A percentile compares a stretch with the other conserved stretches of the same genome.
These are phyloP conservation scores for Lucifuga dentata DNA, from an alignment of 2,113 vertebrate genomes.

Conservation along the genomic window DNA sequence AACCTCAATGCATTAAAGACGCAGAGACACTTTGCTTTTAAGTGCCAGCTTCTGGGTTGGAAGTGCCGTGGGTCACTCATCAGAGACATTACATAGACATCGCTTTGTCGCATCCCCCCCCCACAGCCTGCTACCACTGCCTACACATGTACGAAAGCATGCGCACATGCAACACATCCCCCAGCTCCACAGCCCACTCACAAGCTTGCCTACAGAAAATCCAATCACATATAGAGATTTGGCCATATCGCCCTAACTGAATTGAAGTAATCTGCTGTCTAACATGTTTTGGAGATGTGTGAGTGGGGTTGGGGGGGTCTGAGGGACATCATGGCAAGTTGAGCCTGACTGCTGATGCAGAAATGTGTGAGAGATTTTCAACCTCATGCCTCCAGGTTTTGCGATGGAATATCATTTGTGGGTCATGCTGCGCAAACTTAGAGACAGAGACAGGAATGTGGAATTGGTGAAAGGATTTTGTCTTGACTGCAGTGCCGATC, in stretches of 20 bases:
- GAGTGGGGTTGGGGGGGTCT: slow-evolving; percentile 69
- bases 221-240: slow-evolving; percentile 80
- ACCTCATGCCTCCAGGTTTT: slow-evolving; percentile 64
- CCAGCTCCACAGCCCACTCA: slow-evolving; percentile 49
- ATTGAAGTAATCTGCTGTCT: slow-evolving; percentile 81
- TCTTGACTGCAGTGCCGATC: slow-evolving; percentile 13
- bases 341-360: slow-evolving; percentile 71
- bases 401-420: slow-evolving; percentile 48
- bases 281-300: slow-evolving; percentile 79
- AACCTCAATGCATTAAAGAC: slow-evolving; percentile 74
- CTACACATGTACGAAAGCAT: slow-evolving; percentile 17
- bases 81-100: slow-evolving; percentile 66
- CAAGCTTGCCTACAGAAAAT: slow-evolving; percentile 67
- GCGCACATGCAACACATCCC: slow-evolving; percentile 39
- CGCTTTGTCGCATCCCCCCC: slow-evolving; percentile 47
- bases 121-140: slow-evolving; percentile 16
- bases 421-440: slow-evolving; percentile 18
- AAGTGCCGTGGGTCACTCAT: slow-evolving; percentile 68
- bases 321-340: slow-evolving; percentile 71
- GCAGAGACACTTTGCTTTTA: slow-evolving; percentile 70
- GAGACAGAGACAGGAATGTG: slow-evolving; percentile 11
- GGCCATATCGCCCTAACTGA: slow-evolving; percentile 80
- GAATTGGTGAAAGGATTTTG: slow-evolving; percentile 10
- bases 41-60: slow-evolving; percentile 57
- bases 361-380: slow-evolving; percentile 61